Evolutionary conservation across 2,888 invertebrate species (phyloP).

Genomic region (Heliconius sara): DNA sequence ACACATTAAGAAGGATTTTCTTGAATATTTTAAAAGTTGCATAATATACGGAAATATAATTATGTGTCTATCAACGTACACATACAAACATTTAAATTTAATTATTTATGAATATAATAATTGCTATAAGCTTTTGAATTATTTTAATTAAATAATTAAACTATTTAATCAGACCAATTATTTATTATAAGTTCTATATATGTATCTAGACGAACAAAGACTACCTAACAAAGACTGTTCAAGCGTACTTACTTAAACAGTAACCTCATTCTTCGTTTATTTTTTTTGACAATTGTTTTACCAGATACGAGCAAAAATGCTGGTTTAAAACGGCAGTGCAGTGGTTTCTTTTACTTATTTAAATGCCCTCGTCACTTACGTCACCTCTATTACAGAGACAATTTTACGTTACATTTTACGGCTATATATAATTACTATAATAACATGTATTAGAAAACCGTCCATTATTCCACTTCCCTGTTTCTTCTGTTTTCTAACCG

Average conservation of each 20-base stretch:
- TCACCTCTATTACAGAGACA: constrained; percentile 29
- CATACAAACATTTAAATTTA: neutral
- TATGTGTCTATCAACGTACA: neutral
- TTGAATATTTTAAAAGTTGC: no score
- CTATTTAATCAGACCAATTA: no score
- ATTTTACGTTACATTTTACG: constrained; percentile 41
- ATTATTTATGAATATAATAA: no score
- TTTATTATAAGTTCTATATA: no score
- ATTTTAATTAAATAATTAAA: no score
- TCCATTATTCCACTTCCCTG: constrained; percentile 43
- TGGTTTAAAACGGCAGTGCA: neutral
- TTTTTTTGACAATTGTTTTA: neutral
- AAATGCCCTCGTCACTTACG: constrained; percentile 24
- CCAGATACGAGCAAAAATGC: neutral
- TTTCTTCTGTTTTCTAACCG: constrained; percentile 46
- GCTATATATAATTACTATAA: constrained; percentile 42
- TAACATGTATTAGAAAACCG: constrained; percentile 41
- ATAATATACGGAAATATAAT: constrained; percentile 2
- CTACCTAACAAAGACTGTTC: no score
- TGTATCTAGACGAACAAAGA: no score
- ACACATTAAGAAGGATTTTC: neutral
- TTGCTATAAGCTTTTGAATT: no score
- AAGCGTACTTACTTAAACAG: no score
- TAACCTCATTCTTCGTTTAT: neutral
- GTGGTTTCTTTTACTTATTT: constrained; percentile 11